Percentiles rank a stretch among this genome's conserved stretches.
These are phyloP conservation scores for Priocnemis perturbator DNA, from an alignment of 2,888 invertebrate genomes.

Conservation along the genomic window DNA sequence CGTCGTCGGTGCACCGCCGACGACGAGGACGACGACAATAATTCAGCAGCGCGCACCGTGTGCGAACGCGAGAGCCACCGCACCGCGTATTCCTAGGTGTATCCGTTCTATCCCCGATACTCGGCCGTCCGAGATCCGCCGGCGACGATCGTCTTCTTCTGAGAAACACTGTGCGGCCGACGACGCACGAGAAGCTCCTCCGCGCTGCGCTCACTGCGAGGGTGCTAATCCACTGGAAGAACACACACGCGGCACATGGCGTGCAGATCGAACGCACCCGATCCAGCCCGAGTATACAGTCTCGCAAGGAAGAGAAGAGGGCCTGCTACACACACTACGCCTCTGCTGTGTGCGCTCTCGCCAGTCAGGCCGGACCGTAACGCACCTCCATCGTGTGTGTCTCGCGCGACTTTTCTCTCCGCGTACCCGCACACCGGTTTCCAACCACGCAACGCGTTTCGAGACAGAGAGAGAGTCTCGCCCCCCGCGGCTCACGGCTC, in stretches of 20 bases:
- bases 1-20: constrained; percentile 6
- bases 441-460: background rate
- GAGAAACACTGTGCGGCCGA: background rate
- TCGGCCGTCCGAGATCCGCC: too few relatives aligned
- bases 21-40: background rate
- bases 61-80: too few relatives aligned
- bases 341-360: constrained; percentile 1
- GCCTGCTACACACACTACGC: too few relatives aligned
- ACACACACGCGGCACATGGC: constrained; percentile 68
- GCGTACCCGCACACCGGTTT: background rate
- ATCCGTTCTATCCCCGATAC: too few relatives aligned
- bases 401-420: background rate
- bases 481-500: background rate
- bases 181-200: background rate
- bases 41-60: too few relatives aligned
- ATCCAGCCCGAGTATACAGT: constrained; percentile 27
- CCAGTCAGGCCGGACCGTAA: constrained; percentile 55
- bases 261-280: constrained; percentile 37
- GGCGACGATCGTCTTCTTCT: too few relatives aligned
- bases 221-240: constrained; percentile 44
- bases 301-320: constrained; percentile 19
- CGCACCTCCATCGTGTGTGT: constrained; percentile 53
- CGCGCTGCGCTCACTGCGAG: constrained; percentile 11
- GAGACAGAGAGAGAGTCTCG: background rate
- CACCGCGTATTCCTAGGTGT: too few relatives aligned